Percentiles rank a stretch among this genome's conserved stretches.
These are phyloP conservation scores for Nephrotoma guestfalica DNA, from an alignment of 2,888 invertebrate species.

Conservation along the genomic window DNA sequence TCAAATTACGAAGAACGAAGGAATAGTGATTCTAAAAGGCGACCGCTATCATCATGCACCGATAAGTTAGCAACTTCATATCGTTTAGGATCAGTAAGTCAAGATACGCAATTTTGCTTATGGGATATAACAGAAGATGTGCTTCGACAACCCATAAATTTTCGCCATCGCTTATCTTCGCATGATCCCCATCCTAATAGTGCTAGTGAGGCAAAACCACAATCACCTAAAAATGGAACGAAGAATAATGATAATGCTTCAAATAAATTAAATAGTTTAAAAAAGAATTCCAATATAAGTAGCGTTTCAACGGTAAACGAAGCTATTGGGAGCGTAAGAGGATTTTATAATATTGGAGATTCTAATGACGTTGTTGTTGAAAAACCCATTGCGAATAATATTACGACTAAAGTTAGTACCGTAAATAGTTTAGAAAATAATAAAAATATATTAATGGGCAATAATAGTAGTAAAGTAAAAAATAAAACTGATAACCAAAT, in stretches of 20 bases:
- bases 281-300: conserved; percentile 13
- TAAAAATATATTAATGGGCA: conserved; percentile 17
- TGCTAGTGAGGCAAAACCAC: conserved; percentile 11
- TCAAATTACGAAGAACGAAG: conserved; percentile 24
- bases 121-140: conserved; percentile 98
- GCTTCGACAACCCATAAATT: conserved; percentile 48
- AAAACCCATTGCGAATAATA: neutral
- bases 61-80: conserved; percentile 49
- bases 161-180: conserved; percentile 14
- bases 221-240: conserved; percentile 21
- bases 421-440: conserved; percentile 12
- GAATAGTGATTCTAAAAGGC: conserved; percentile 15
- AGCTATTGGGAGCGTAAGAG: neutral
- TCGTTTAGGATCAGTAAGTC: conserved; percentile 86
- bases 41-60: conserved; percentile 16
- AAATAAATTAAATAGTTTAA: conserved; percentile 24
- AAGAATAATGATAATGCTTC: conserved; percentile 22
- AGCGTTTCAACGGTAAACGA: neutral
- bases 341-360: neutral
- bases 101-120: conserved; percentile 93
- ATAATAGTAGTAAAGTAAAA: conserved; percentile 15
- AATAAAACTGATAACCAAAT: neutral
- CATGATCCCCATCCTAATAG: conserved; percentile 11
- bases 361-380: neutral
- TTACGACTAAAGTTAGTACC: neutral